These are phyloP conservation scores for Lophius piscatorius DNA, from an alignment of 2,113 vertebrate genomes.

Conservation along the genomic window DNA sequence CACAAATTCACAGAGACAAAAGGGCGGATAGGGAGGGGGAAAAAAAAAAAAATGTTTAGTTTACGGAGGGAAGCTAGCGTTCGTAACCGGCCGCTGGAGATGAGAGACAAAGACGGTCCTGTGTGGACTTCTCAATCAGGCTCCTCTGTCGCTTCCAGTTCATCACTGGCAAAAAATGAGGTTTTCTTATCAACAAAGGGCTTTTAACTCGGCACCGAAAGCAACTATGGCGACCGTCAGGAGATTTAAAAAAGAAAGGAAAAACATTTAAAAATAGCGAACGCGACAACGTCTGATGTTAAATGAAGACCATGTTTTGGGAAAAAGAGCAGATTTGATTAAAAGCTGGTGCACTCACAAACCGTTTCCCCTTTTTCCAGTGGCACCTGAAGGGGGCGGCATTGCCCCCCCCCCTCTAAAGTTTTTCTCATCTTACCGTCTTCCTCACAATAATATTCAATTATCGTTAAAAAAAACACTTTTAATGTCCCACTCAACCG, in stretches of 20 bases:
- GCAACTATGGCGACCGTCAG: constrained; percentile 53
- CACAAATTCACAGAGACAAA: constrained; percentile 69
- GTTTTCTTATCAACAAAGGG: constrained; percentile 71
- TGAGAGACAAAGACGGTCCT: constrained; percentile 74
- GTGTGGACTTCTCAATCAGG: constrained; percentile 47
- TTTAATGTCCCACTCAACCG: no score
- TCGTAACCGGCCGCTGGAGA: constrained; percentile 59
- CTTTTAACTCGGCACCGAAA: constrained; percentile 67
- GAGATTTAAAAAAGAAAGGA: no score
- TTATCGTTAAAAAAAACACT: neutral
- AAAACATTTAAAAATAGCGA: constrained; percentile 63
- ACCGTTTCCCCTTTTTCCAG: constrained; percentile 22
- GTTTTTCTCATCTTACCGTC: no score
- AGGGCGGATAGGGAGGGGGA: constrained; percentile 20
- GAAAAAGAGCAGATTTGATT: constrained; percentile 66
- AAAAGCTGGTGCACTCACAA: constrained; percentile 58
- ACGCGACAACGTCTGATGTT: constrained; percentile 59
- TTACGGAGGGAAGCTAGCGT: constrained; percentile 56
- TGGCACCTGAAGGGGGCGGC: constrained; percentile 16
- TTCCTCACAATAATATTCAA: no score
- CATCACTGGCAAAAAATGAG: constrained; percentile 61
- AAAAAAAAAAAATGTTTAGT: constrained; percentile 72
- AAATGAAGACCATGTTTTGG: constrained; percentile 69
- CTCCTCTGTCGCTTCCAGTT: constrained; percentile 60
- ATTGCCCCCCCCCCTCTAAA: no score